These are phyloP conservation scores for Apis laboriosa DNA, from an alignment of 1,140 invertebrate species.

Conservation along the genomic window DNA sequence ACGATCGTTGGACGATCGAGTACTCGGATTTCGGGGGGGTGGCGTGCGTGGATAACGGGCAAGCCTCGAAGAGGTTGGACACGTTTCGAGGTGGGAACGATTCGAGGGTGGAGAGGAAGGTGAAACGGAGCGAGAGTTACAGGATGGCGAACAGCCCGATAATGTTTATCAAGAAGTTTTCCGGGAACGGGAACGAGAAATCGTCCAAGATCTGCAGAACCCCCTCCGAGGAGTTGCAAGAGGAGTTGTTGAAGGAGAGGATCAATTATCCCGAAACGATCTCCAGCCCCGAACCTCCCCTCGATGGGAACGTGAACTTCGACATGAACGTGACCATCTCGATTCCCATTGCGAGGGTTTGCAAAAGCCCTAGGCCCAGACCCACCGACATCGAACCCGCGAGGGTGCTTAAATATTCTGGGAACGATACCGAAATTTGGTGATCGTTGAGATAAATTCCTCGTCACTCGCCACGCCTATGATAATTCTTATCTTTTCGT, in stretches of 20 bases:
- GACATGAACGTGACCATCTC: conserved; percentile 67
- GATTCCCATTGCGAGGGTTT: conserved; percentile 54
- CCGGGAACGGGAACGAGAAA: conserved; percentile 67
- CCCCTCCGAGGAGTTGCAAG: conserved; percentile 80
- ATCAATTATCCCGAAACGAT: conserved; percentile 87
- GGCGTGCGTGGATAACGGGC: neutral
- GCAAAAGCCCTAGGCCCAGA: conserved; percentile 77
- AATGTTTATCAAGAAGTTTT: conserved; percentile 81
- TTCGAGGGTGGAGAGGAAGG: conserved; percentile 74
- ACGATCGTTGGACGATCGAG: too few species aligned
- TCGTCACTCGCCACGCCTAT: too few species aligned
- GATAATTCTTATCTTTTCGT: too few species aligned
- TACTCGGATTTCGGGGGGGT: conserved; percentile 24
- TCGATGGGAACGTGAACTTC: conserved; percentile 66
- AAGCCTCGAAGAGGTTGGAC: conserved; percentile 34
- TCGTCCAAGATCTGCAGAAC: conserved; percentile 76
- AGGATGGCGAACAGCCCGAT: conserved; percentile 89
- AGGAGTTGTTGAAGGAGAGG: conserved; percentile 84
- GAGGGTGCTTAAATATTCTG: conserved; percentile 81
- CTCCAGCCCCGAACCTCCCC: conserved; percentile 79
- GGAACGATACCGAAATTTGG: conserved; percentile 89
- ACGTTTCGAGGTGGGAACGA: conserved; percentile 6
- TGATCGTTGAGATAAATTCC: conserved; percentile 66
- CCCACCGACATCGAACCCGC: conserved; percentile 75
- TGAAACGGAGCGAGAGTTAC: conserved; percentile 93